Evolutionary conservation across 2,888 invertebrate species (phyloP).

Genomic region (Sussaba pulchella): DNA sequence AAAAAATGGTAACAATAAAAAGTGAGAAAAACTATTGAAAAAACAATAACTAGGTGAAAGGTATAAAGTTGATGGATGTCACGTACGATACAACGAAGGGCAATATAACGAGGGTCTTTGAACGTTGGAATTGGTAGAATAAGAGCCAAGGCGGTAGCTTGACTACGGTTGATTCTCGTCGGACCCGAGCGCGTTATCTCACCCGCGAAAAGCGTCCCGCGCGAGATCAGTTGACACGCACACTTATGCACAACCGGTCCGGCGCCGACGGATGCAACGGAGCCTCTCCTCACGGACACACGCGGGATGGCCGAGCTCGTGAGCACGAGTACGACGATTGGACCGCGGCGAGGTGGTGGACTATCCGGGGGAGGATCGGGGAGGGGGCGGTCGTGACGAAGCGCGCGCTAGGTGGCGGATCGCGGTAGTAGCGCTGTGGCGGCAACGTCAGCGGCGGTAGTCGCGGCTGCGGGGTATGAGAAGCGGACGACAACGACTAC

Average conservation of each 20-base stretch:
- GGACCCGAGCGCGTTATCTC: constrained; percentile 79
- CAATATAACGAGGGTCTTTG: constrained; percentile 2
- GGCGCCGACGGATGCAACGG: constrained; percentile 69
- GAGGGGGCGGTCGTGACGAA: constrained; percentile 66
- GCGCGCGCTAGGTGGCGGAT: constrained; percentile 60
- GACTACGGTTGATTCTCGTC: constrained; percentile 60
- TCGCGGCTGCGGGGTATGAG: constrained; percentile 68
- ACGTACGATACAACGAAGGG: neutral
- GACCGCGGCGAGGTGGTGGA: constrained; percentile 41
- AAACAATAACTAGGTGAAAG: neutral
- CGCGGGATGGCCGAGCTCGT: constrained; percentile 25
- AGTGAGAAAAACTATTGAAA: neutral
- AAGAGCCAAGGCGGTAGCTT: constrained; percentile 44
- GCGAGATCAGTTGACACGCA: constrained; percentile 82
- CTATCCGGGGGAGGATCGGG: constrained; percentile 46
- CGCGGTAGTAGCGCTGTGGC: constrained; percentile 40
- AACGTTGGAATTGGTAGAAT: neutral
- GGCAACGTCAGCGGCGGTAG: constrained; percentile 63
- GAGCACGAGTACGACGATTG: constrained; percentile 45
- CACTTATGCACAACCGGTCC: constrained; percentile 62
- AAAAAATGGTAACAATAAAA: neutral
- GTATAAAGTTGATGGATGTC: too few species aligned
- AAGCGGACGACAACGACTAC: constrained; percentile 59
- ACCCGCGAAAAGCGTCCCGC: constrained; percentile 82
- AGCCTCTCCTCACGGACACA: constrained; percentile 56